phyloP scores from a whole-genome alignment of 2,888 invertebrate species.

The Cantharis nigra region DNA sequence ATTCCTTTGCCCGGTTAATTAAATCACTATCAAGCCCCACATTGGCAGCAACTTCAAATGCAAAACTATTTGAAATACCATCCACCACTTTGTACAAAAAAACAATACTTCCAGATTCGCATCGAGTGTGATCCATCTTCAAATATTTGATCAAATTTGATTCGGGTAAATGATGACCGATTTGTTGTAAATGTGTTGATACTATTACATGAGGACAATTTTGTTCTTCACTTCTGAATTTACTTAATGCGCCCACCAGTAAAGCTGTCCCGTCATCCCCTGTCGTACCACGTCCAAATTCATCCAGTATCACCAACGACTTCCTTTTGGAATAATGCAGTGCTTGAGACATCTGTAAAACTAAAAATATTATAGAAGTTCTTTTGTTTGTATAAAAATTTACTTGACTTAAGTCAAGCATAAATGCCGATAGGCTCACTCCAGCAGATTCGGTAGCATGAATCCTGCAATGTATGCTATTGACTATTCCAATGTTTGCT shows the following conservation, averaged over 20 bases:
- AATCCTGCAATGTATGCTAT: constrained; percentile 77
- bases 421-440: constrained; percentile 81
- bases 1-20: constrained; percentile 59
- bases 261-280: constrained; percentile 77
- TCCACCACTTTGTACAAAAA: constrained; percentile 69
- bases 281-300: constrained; percentile 86
- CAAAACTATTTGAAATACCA: constrained; percentile 69
- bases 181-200: constrained; percentile 77
- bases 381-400: not conserved
- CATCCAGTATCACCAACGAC: constrained; percentile 83
- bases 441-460: constrained; percentile 78
- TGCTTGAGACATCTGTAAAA: constrained; percentile 70
- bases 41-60: constrained; percentile 66
- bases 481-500: constrained; percentile 72
- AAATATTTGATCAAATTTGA: constrained; percentile 51
- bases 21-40: constrained; percentile 62
- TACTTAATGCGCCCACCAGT: constrained; percentile 68
- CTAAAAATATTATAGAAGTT: not conserved
- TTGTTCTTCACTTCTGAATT: constrained; percentile 63
- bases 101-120: constrained; percentile 59
- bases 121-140: constrained; percentile 46
- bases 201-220: constrained; percentile 76
- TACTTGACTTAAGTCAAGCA: constrained; percentile 84
- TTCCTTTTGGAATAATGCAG: constrained; percentile 65
- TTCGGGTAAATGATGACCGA: constrained; percentile 63